Conservation (phyloP, 1,140 invertebrate genomes). For the Pollicipes pollicipes region DNA sequence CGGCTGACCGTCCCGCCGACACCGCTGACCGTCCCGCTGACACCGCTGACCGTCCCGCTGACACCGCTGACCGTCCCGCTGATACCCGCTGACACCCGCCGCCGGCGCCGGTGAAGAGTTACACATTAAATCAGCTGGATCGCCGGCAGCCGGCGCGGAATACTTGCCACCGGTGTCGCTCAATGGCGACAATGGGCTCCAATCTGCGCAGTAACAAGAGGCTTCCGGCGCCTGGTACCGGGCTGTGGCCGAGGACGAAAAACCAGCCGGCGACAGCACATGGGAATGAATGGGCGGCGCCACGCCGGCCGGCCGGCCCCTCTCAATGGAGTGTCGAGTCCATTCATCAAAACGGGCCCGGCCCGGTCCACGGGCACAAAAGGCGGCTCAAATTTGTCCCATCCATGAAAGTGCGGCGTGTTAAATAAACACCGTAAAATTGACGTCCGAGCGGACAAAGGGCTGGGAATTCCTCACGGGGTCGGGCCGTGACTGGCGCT, state of each 20-base stretch:
- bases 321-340: background rate
- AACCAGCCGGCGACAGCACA: background rate
- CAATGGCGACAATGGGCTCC: background rate
- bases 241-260: background rate
- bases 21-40: too few relatives aligned
- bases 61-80: too few relatives aligned
- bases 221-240: background rate
- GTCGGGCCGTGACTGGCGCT: too few relatives aligned
- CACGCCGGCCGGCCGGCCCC: too few relatives aligned
- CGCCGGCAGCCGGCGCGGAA: background rate
- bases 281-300: background rate
- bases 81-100: too few relatives aligned
- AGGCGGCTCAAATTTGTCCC: background rate
- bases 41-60: too few relatives aligned
- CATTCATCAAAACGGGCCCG: background rate
- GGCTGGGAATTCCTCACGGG: background rate
- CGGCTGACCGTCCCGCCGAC: too few relatives aligned
- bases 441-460: background rate
- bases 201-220: background rate
- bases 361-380: background rate
- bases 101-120: background rate
- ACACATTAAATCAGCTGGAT: background rate
- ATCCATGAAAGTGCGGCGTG: background rate
- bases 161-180: background rate
- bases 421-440: constrained; percentile 2